Evolutionary conservation across 2,797 vertebrate genomes (phyloP).

Genomic region (Lophotriccus pileatus): DNA sequence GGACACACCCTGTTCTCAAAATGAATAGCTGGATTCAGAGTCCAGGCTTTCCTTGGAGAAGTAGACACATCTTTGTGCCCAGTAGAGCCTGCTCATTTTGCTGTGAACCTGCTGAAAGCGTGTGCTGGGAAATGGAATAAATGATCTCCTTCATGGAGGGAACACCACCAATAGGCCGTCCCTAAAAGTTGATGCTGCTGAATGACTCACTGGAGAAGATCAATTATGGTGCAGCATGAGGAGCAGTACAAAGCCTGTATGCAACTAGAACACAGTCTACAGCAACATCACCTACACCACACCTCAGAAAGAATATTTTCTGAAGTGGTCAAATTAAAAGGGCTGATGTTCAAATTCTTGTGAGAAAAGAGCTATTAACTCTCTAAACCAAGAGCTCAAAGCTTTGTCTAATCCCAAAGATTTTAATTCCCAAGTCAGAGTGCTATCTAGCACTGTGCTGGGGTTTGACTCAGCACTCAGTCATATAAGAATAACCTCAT

Average conservation of each 20-base stretch:
- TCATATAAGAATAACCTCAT: not conserved
- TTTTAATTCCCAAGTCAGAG: not conserved
- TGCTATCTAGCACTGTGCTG: not conserved
- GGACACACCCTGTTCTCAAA: not conserved
- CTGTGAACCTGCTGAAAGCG: not conserved
- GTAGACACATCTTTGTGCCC: accelerated
- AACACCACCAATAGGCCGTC: not conserved
- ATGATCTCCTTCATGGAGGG: not conserved
- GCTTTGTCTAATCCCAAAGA: not conserved
- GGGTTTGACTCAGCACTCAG: not conserved
- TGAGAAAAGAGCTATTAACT: not conserved
- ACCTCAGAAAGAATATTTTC: not conserved
- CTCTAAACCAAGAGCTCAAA: not conserved
- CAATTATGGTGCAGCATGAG: not conserved
- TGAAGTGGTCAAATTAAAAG: not conserved
- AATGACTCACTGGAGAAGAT: not conserved
- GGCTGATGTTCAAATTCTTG: not conserved
- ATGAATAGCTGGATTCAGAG: not conserved
- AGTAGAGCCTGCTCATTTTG: accelerated
- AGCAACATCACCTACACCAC: accelerated
- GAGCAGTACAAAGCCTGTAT: not conserved
- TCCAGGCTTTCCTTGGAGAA: not conserved
- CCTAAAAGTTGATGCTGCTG: not conserved
- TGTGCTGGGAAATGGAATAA: not conserved
- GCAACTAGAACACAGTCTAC: not conserved